Conservation (phyloP, 2,797 vertebrate species). For the Ctenochaetus hawaiiensis region DNA sequence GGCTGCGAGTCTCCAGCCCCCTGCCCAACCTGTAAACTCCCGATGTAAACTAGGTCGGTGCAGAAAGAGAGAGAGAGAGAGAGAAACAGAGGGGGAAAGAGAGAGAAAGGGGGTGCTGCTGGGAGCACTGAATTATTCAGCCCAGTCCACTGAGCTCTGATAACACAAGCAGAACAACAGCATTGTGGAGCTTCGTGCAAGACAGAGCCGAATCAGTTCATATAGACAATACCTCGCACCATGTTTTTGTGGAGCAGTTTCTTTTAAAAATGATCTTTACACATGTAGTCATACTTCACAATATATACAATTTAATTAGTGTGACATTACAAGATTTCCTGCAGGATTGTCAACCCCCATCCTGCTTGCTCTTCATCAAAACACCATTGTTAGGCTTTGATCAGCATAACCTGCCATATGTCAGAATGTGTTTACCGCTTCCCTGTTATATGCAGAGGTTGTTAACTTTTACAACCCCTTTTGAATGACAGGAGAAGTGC, state of each 20-base stretch:
- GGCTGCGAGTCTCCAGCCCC: conserved; percentile 34
- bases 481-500: conserved; percentile 70
- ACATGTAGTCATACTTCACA: background rate
- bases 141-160: conserved; percentile 70
- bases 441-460: conserved; percentile 61
- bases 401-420: conserved; percentile 71
- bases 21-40: conserved; percentile 64
- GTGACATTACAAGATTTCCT: conserved; percentile 7
- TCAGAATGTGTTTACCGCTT: conserved; percentile 69
- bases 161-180: conserved; percentile 78
- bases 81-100: background rate
- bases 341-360: conserved; percentile 5
- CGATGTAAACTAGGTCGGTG: conserved; percentile 74
- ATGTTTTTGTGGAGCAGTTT: too few species aligned
- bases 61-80: conserved; percentile 46
- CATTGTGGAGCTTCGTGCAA: conserved; percentile 52
- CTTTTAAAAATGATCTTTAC: background rate
- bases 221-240: conserved; percentile 22
- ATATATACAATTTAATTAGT: background rate
- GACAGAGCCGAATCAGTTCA: conserved; percentile 47
- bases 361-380: conserved; percentile 26
- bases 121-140: conserved; percentile 82
- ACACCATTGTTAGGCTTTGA: conserved; percentile 54
- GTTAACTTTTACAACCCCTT: conserved; percentile 77
- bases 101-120: conserved; percentile 57